Evolutionary conservation across 2,113 vertebrate genomes (phyloP).

Genomic region (Aptenodytes forsteri): DNA sequence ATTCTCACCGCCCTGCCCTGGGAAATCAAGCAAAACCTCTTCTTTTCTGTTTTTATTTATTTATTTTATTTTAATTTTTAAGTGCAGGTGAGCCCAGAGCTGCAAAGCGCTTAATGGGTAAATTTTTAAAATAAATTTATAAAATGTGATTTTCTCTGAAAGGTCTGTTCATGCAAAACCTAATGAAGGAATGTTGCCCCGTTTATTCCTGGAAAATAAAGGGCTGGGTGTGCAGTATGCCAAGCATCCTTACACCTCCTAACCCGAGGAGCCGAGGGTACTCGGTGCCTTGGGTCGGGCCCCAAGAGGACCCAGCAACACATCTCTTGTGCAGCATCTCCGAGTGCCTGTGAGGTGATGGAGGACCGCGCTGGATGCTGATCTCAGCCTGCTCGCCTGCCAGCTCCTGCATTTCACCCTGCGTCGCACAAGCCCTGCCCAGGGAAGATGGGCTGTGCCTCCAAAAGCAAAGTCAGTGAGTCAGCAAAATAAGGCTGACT

Average conservation of each 20-base stretch:
- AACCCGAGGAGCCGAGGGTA: background rate
- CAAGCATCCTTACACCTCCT: background rate
- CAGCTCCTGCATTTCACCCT: background rate
- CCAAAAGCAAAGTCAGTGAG: slow-evolving; percentile 30
- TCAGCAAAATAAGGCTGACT: slow-evolving; percentile 52
- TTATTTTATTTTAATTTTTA: background rate
- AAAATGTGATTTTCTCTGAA: background rate
- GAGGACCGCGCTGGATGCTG: background rate
- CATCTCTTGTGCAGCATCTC: background rate
- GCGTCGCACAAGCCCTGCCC: background rate
- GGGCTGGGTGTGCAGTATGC: no score
- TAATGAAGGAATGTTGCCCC: background rate
- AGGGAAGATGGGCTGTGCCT: background rate
- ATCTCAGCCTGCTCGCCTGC: background rate
- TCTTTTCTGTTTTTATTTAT: no score
- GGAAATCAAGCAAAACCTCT: background rate
- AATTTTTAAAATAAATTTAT: background rate
- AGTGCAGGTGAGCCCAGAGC: background rate
- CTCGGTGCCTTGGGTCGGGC: background rate
- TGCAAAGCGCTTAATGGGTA: background rate
- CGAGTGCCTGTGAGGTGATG: background rate
- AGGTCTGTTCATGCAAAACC: background rate
- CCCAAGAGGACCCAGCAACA: background rate
- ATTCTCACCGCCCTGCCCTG: background rate
- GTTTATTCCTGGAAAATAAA: background rate